A percentile compares a stretch with the other conserved stretches of the same genome.
phyloP scores from a whole-genome alignment of 2,797 vertebrate genomes.

The Sebastiscus tertius region DNA sequence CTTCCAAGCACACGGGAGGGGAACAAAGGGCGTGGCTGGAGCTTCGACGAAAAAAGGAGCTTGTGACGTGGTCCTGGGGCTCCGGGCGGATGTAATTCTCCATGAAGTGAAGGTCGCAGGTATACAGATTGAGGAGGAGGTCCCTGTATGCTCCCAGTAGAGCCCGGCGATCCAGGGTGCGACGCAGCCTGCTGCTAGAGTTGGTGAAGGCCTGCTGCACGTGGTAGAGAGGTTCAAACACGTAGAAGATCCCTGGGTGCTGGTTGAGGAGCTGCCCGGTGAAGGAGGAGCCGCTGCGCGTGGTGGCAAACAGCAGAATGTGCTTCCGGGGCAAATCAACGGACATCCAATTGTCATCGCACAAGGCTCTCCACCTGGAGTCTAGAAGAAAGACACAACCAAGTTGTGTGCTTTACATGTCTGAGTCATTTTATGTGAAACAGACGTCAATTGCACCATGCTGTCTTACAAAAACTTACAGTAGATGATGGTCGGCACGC shows the following conservation, averaged over 20 bases:
- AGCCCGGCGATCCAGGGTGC: constrained; percentile 75
- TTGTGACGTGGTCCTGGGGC: constrained; percentile 81
- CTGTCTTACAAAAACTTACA: not conserved
- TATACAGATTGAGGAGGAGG: constrained; percentile 85
- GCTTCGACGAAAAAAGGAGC: constrained; percentile 78
- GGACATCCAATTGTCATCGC: constrained; percentile 69
- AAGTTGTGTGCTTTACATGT: not conserved
- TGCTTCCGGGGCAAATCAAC: constrained; percentile 74
- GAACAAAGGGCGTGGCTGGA: constrained; percentile 85
- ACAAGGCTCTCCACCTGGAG: constrained; percentile 75
- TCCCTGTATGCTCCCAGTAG: constrained; percentile 84
- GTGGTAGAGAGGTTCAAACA: constrained; percentile 88
- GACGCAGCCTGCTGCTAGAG: constrained; percentile 77
- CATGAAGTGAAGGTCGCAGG: constrained; percentile 84
- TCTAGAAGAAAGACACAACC: constrained; percentile 60
- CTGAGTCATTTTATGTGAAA: not conserved
- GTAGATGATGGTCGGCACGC: too few relatives aligned
- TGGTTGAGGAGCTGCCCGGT: constrained; percentile 88
- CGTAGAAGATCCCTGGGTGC: constrained; percentile 85
- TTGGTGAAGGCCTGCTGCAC: constrained; percentile 84
- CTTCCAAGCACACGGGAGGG: constrained; percentile 80
- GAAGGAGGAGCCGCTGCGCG: constrained; percentile 87
- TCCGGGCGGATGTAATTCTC: constrained; percentile 84
- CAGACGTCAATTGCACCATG: not conserved
- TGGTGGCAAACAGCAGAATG: constrained; percentile 86